A percentile compares a stretch with the other conserved stretches of the same genome.
phyloP scores from a whole-genome alignment of 2,888 invertebrate genomes.

The Drosophila paramelanica region DNA sequence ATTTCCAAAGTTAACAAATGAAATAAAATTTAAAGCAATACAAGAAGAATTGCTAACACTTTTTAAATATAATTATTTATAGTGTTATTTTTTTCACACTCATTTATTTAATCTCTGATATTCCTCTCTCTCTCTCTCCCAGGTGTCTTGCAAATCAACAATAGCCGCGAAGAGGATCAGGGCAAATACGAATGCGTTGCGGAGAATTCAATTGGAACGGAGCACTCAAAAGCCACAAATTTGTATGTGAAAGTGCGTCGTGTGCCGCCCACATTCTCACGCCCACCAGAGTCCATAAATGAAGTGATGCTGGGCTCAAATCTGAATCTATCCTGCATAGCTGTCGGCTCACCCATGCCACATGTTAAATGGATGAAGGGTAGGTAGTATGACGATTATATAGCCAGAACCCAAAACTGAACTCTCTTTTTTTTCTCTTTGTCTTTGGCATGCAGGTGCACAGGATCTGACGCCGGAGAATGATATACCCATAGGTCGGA shows the following conservation, averaged over 20 bases:
- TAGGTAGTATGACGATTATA: slow-evolving; percentile 58
- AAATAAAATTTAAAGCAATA: too few relatives aligned
- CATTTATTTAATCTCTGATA: too few relatives aligned
- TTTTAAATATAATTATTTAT: too few relatives aligned
- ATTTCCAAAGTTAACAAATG: too few relatives aligned
- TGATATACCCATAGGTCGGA: slow-evolving; percentile 93
- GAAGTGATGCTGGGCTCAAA: slow-evolving; percentile 97
- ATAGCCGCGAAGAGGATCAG: slow-evolving; percentile 95
- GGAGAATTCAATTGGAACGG: slow-evolving; percentile 96
- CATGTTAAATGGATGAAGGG: slow-evolving; percentile 96
- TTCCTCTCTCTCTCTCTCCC: neutral
- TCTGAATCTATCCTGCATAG: slow-evolving; percentile 97
- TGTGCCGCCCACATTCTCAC: slow-evolving; percentile 97
- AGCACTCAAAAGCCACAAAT: slow-evolving; percentile 94
- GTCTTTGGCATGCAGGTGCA: slow-evolving; percentile 85
- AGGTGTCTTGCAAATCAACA: slow-evolving; percentile 91
- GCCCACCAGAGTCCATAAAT: slow-evolving; percentile 92
- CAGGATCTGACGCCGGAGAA: slow-evolving; percentile 95
- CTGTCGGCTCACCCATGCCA: slow-evolving; percentile 99
- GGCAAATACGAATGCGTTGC: slow-evolving; percentile 99
- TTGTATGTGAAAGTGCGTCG: slow-evolving; percentile 98
- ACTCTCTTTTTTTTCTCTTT: neutral
- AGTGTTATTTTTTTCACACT: too few relatives aligned
- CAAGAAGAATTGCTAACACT: too few relatives aligned
- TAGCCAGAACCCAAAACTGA: neutral